A percentile compares a stretch with the other conserved stretches of the same genome.
Evolutionary conservation across 2,113 vertebrate species (phyloP).

Genomic region (Macroglossus sobrinus): DNA sequence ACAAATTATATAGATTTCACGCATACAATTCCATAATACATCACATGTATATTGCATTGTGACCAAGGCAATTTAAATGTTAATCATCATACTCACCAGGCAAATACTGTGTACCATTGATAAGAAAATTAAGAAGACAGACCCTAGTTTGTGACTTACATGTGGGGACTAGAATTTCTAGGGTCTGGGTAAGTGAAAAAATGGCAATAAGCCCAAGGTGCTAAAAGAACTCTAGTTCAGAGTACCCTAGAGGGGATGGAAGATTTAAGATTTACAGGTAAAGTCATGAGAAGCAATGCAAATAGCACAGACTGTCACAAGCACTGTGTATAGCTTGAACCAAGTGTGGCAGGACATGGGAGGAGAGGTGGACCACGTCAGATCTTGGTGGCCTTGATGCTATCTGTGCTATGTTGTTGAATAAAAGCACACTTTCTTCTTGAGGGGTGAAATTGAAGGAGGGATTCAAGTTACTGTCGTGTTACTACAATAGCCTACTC

Average conservation of each 20-base stretch:
- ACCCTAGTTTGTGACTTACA: not conserved
- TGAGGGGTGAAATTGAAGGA: not conserved
- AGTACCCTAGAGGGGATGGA: too few relatives aligned
- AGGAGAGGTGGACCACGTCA: too few relatives aligned
- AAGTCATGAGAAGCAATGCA: not conserved
- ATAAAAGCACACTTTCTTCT: not conserved
- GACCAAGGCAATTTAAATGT: not conserved
- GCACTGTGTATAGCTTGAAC: not conserved
- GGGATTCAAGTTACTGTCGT: too few relatives aligned
- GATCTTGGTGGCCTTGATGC: not conserved
- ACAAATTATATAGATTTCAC: too few relatives aligned
- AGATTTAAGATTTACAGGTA: not conserved
- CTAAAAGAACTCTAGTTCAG: not conserved
- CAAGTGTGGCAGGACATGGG: not conserved
- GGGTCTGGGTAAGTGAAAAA: not conserved
- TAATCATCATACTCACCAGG: not conserved
- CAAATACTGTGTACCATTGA: not conserved
- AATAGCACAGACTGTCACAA: not conserved
- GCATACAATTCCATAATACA: too few relatives aligned
- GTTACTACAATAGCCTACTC: not conserved
- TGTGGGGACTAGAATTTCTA: not conserved
- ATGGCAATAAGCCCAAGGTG: not conserved
- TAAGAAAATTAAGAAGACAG: not conserved
- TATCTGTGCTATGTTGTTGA: not conserved
- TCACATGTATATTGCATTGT: too few relatives aligned